Conservation (phyloP, 2,797 vertebrate genomes). For the Falco columbarius region DNA sequence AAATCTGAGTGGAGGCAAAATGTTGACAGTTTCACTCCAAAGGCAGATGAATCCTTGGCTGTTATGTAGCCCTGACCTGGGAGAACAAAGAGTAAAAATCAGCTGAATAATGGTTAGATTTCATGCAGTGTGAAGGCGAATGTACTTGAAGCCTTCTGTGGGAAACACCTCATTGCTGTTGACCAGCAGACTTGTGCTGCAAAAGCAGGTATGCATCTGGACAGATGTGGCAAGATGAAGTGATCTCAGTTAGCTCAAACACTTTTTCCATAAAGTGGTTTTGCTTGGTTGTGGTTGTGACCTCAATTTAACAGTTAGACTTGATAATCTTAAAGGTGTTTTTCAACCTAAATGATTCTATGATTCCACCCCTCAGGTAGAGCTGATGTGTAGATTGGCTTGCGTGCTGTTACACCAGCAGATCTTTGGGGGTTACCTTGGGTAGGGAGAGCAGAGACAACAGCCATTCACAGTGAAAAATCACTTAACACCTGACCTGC, state of each 20-base stretch:
- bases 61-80: background rate
- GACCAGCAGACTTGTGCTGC: background rate
- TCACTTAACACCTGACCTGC: background rate
- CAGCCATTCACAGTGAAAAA: background rate
- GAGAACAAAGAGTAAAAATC: background rate
- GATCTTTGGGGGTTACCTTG: background rate
- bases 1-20: background rate
- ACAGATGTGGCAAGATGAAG: background rate
- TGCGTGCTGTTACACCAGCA: background rate
- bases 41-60: background rate
- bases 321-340: too few species aligned
- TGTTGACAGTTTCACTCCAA: background rate
- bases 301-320: too few species aligned
- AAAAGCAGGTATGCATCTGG: background rate
- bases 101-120: background rate
- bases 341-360: too few species aligned
- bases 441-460: background rate
- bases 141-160: background rate
- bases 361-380: background rate
- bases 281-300: background rate
- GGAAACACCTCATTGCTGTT: background rate
- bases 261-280: background rate
- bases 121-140: background rate
- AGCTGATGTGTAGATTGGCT: rapidly evolving
- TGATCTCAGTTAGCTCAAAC: background rate